These are phyloP conservation scores for Lepidurus apus DNA, from an alignment of 1,140 invertebrate species.

Conservation along the genomic window DNA sequence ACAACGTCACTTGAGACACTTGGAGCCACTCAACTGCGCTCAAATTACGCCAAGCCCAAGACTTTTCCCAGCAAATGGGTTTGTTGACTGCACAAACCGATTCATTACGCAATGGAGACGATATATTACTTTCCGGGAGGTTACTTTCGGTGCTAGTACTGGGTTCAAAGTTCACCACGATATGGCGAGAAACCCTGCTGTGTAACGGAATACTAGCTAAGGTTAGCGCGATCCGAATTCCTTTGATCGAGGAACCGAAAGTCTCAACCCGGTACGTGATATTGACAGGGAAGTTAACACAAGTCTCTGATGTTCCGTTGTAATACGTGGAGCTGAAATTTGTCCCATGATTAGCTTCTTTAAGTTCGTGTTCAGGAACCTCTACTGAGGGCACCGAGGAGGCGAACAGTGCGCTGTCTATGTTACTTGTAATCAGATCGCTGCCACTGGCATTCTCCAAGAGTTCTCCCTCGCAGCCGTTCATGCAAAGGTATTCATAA, in stretches of 20 bases:
- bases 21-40: neutral
- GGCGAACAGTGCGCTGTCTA: too few relatives aligned
- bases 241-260: neutral
- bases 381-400: too few relatives aligned
- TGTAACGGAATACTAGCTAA: neutral
- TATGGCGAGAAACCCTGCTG: neutral
- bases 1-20: neutral
- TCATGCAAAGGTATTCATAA: neutral
- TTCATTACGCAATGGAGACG: neutral
- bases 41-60: neutral
- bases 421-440: too few relatives aligned
- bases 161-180: neutral
- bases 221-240: neutral
- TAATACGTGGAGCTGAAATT: neutral
- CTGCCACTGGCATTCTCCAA: too few relatives aligned
- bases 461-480: too few relatives aligned
- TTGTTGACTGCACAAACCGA: neutral
- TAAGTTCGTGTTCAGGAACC: neutral
- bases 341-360: neutral
- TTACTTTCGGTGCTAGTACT: neutral
- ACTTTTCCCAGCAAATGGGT: neutral
- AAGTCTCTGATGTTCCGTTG: neutral
- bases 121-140: neutral
- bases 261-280: neutral
- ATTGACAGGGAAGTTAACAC: neutral